A percentile compares a stretch with the other conserved stretches of the same genome.
Evolutionary conservation across 1,140 invertebrate genomes (phyloP).

Genomic region (Drosophila biarmipes): DNA sequence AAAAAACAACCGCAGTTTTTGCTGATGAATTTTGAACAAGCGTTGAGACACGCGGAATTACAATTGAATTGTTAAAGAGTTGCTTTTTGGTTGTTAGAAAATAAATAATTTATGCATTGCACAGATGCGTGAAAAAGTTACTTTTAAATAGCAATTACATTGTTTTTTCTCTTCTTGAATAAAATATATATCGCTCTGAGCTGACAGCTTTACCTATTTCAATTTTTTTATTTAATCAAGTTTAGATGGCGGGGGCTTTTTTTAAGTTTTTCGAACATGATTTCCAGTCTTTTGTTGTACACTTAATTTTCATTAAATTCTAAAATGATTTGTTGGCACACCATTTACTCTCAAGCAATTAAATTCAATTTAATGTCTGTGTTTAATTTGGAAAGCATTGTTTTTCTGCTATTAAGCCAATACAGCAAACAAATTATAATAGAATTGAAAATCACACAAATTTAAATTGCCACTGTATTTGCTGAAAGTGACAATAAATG

Average conservation of each 20-base stretch:
- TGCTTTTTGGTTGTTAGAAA: not conserved
- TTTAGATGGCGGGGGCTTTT: too few species aligned
- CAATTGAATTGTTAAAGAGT: conserved; percentile 24
- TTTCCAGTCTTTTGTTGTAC: too few species aligned
- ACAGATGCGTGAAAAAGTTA: not conserved
- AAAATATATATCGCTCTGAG: not conserved
- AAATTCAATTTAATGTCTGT: not conserved
- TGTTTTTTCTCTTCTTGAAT: not conserved
- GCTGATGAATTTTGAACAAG: conserved; percentile 12
- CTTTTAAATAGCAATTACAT: not conserved
- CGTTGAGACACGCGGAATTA: not conserved
- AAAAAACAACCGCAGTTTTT: not conserved
- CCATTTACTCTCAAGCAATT: not conserved
- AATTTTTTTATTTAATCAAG: not conserved
- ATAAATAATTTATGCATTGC: not conserved
- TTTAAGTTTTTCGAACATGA: too few species aligned
- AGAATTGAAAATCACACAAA: not conserved
- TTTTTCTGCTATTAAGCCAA: not conserved
- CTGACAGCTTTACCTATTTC: not conserved
- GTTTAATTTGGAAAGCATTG: not conserved
- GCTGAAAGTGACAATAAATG: not conserved
- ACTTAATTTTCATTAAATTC: not conserved
- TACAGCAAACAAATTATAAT: not conserved
- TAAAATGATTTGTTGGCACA: not conserved
- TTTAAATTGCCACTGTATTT: not conserved